Base-by-base conservation (phyloP, 2,888 invertebrate genomes). In the Argyresthia albistria region DNA sequence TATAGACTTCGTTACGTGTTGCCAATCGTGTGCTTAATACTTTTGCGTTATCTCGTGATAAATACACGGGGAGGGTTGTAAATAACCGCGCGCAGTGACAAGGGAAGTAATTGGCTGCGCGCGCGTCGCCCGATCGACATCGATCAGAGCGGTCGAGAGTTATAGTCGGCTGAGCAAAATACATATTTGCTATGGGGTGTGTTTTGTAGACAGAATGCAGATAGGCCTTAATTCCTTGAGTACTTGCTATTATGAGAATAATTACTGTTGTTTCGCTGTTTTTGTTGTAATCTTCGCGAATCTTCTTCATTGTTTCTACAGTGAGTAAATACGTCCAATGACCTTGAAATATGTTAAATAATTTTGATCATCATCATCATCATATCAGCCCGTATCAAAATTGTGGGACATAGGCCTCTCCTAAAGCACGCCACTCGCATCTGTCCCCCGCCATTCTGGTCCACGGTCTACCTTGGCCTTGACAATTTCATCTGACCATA, bases 41-140 rank as follows among this genome's bases (percentile, higher is more conserved):
- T 64, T 71, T 66, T 68, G 61, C 61, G 62, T 70, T 76, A 76
- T 75, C 73, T 73, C 63, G 51, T n/a, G 70, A 69, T 77, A 73
- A 76, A 73, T 76, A 75, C 72, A 74, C 70, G 73, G 67, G 64
- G 61, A 62, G 62, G 67, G 65, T 67, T 70, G 73, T 79, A 77
- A 79, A 80, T 79, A 75, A 78, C 70, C 62, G 64, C 64, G 64
- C 64, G 64, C 73, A 73, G 67, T 75, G 77, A 78, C 79, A 75
- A 63, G 72, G 65, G 62, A 62, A 73, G 73, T 81, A 80, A 80
- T 80, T 80, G 79, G 76, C 66, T 69, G 69, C 64, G 69, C 67
- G 66, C 25, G 25, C 25, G 25, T 25, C 25, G 25, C 25, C 25
- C 25, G 25, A 25, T 25, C 69, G 62, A 70, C 71, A 71, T 73